These are phyloP conservation scores for Empidonax alnorum DNA, from an alignment of 2,113 vertebrate species.

Conservation along the genomic window DNA sequence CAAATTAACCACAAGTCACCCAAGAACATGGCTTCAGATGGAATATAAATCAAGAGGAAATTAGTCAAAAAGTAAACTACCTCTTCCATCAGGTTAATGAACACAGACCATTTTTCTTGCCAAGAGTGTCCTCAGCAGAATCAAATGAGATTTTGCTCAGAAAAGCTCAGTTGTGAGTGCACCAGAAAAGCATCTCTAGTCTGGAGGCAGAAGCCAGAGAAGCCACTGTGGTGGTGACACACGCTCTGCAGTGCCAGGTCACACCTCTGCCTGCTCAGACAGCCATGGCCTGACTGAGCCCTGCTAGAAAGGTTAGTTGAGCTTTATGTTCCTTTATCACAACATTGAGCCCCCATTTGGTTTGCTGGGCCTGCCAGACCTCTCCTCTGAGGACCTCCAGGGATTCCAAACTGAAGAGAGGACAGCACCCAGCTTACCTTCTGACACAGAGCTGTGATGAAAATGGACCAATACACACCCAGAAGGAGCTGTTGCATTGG, in stretches of 20 bases:
- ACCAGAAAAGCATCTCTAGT: not conserved
- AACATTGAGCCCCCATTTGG: not conserved
- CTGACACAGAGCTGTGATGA: not conserved
- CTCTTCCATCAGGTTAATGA: not conserved
- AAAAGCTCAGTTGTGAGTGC: not conserved
- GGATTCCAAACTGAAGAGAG: not conserved
- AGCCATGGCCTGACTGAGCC: not conserved
- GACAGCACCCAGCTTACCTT: not conserved
- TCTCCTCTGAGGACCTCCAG: not conserved
- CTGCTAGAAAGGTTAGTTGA: fast-evolving
- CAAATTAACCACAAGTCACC: not conserved
- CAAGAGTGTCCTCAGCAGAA: not conserved
- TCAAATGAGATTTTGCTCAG: not conserved
- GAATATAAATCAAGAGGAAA: not conserved
- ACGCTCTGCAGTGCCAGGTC: not conserved
- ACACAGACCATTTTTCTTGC: not conserved
- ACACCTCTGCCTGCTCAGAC: not conserved
- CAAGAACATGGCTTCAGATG: not conserved
- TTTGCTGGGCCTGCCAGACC: not conserved
- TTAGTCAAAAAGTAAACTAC: not conserved
- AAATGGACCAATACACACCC: not conserved
- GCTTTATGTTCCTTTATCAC: not conserved
- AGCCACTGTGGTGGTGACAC: not conserved
- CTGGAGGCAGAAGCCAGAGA: not conserved
- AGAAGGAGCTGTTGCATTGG: not conserved